Evolutionary conservation across 2,113 vertebrate genomes (phyloP), one percentile per base, ranked within the genome.

Genomic region (Ranitomeya imitator): DNA sequence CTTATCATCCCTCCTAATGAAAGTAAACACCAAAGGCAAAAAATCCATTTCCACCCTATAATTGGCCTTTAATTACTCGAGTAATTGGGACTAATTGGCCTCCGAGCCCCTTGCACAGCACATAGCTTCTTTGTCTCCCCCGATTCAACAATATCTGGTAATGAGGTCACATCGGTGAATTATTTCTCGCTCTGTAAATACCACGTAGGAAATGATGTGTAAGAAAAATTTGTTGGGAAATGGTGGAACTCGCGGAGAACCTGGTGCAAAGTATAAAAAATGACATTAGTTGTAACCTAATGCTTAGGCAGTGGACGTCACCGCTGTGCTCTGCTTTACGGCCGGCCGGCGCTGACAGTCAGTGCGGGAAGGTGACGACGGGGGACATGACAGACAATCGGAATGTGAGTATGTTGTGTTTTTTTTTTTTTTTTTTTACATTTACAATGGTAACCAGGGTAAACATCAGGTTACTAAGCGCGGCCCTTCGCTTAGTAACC

Each of bases 1-100:
- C 23, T 81, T 81, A 81, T 37, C 55, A 79, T 57, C n/a, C 60
- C 55, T 8, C 26, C 31, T 31, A 80, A 80, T 31, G 21, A 80
- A 57, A 31, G 57, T 4, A 61, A 81, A 61, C 16, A 61, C 14
- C 59, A 81, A 37, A 63, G 57, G 59, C 57, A 63, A 23, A 65
- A 31, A 54, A 23, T 8, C 61, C 31, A 69, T 84, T 69, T 84
- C 82, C 61, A 54, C 13, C 12, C 82, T 13, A 52, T 84, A 23
- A 84, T 23, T 13, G 21, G 82, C 37, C 52, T 23, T 69, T 83
- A 83, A 67, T 83, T 83, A 67, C 19, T 15, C 52, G 51, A 83
- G 21, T 13, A 45, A 67, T 69, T 67, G 18, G 81, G 61, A 16
- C 45, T 69, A n/a, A 83, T 83, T 83, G 69, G 81, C 63, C 45